These are phyloP conservation scores for Parelbella ahira DNA, from an alignment of 2,888 invertebrate genomes.

Conservation along the genomic window DNA sequence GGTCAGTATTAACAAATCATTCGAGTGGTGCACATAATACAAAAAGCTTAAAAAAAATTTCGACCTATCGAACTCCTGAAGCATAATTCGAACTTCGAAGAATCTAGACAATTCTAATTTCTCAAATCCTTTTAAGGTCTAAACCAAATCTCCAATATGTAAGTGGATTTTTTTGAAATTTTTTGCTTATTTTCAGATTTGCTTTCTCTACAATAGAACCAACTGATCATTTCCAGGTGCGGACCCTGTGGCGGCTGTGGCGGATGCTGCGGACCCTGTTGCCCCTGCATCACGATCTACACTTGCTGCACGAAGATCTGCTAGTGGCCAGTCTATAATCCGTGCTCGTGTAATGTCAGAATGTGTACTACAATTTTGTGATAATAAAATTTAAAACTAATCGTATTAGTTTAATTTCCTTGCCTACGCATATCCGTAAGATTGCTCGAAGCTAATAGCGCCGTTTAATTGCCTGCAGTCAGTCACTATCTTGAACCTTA, in stretches of 20 bases:
- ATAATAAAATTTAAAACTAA: conserved; percentile 25
- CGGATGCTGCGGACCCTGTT: conserved; percentile 44
- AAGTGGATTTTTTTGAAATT: conserved; percentile 3
- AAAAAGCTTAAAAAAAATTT: conserved; percentile 25
- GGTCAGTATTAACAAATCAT: conserved; percentile 55
- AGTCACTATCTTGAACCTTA: no score
- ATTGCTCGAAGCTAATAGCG: no score
- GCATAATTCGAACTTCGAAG: not conserved
- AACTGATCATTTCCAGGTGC: conserved; percentile 47
- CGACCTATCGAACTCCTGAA: no score
- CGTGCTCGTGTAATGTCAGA: conserved; percentile 26
- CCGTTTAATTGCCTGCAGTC: no score
- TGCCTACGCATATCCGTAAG: no score
- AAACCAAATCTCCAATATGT: conserved; percentile 13
- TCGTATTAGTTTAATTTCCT: no score
- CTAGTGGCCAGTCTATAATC: conserved; percentile 31
- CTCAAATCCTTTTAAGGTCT: no score
- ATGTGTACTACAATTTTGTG: conserved; percentile 30
- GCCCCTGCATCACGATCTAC: conserved; percentile 65
- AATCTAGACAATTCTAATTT: no score
- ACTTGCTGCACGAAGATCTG: conserved; percentile 73
- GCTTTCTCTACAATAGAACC: no score
- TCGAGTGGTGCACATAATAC: conserved; percentile 30
- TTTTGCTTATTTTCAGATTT: no score
- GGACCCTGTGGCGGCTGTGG: conserved; percentile 41